Conservation (phyloP, 2,888 invertebrate genomes). For the Caenorhabditis becei region DNA sequence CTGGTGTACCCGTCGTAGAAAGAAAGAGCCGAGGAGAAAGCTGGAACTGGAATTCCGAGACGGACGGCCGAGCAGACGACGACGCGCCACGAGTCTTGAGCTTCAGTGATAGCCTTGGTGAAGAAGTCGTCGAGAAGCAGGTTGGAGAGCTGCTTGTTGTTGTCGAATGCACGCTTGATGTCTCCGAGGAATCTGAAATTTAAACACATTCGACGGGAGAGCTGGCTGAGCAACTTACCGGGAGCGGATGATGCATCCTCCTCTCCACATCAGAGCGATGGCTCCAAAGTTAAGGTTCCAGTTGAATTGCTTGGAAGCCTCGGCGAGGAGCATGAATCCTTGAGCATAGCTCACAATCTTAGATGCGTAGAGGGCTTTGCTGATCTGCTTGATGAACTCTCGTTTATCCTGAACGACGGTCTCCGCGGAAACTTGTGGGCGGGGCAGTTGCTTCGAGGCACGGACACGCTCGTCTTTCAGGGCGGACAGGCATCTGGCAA, state of each 20-base stretch:
- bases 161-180: slow-evolving; percentile 94
- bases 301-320: slow-evolving; percentile 88
- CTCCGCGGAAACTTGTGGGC: slow-evolving; percentile 83
- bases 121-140: slow-evolving; percentile 95
- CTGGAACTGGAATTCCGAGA: slow-evolving; percentile 94
- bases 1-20: slow-evolving; percentile 97
- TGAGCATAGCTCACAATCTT: slow-evolving; percentile 99
- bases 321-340: slow-evolving; percentile 85
- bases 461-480: slow-evolving; percentile 90
- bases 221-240: slow-evolving; percentile 32
- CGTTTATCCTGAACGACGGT: slow-evolving; percentile 87
- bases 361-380: slow-evolving; percentile 93
- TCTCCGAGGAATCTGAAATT: slow-evolving; percentile 88
- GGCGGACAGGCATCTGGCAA: slow-evolving; percentile 94
- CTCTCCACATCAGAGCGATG: slow-evolving; percentile 99
- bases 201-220: background rate
- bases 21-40: slow-evolving; percentile 93
- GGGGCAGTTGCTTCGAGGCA: slow-evolving; percentile 87
- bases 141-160: slow-evolving; percentile 90
- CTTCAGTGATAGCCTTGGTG: slow-evolving; percentile 88
- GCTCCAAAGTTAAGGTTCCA: slow-evolving; percentile 98
- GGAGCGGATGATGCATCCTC: slow-evolving; percentile 85
- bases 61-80: slow-evolving; percentile 87
- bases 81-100: slow-evolving; percentile 90
- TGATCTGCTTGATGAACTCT: slow-evolving; percentile 90